Evolutionary conservation across 1,140 invertebrate genomes (phyloP).

Genomic region (Calephelis virginiensis): DNA sequence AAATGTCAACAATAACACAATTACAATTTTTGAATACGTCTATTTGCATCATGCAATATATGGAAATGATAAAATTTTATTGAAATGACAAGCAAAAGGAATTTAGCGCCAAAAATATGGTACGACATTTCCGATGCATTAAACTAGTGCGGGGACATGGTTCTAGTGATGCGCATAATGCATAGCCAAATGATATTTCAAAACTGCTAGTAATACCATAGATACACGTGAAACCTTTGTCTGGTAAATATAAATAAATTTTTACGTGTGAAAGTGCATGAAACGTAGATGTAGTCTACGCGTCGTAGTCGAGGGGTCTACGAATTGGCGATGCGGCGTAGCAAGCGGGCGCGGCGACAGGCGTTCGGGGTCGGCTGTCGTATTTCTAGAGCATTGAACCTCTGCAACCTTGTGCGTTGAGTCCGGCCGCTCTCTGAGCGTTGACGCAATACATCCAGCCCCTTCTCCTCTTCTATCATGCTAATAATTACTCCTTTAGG

Average conservation of each 20-base stretch:
- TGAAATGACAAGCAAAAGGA: no score
- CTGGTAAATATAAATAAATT: constrained; percentile 21
- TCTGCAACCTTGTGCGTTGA: constrained; percentile 77
- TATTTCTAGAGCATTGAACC: constrained; percentile 78
- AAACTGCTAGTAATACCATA: background rate
- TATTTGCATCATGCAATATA: no score
- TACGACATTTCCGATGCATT: no score
- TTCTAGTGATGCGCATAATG: no score
- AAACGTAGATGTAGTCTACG: constrained; percentile 36
- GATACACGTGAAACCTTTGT: background rate
- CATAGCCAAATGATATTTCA: no score
- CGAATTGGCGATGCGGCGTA: constrained; percentile 31
- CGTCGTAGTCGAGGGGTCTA: constrained; percentile 47
- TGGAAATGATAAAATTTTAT: no score
- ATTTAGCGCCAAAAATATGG: no score
- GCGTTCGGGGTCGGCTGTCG: constrained; percentile 63
- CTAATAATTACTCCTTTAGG: constrained; percentile 70
- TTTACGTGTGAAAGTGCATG: background rate
- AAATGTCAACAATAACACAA: no score
- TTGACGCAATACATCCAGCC: constrained; percentile 70
- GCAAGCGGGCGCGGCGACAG: constrained; percentile 25
- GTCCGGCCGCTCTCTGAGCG: constrained; percentile 67
- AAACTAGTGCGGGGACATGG: no score
- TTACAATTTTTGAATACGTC: no score
- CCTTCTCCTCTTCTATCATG: constrained; percentile 64